Conservation (phyloP, 2,113 vertebrate species). For the Uropsilus gracilis region DNA sequence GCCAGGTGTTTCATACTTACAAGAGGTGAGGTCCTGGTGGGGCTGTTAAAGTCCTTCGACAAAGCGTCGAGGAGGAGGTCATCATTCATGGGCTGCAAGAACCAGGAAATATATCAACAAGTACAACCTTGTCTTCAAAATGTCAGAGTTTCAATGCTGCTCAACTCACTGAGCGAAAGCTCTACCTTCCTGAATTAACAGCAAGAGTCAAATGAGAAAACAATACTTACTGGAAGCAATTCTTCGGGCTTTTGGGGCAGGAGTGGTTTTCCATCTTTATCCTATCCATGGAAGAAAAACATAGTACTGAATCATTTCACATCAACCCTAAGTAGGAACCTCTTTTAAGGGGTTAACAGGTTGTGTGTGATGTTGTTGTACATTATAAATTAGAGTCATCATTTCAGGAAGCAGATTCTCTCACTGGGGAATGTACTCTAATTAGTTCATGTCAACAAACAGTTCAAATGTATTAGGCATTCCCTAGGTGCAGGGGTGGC, state of each 20-base stretch:
- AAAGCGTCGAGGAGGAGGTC: conserved; percentile 83
- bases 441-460: not conserved
- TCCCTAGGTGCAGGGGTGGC: not conserved
- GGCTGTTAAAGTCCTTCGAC: conserved; percentile 82
- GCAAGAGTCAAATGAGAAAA: not conserved
- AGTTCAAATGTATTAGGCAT: not conserved
- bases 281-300: conserved; percentile 67
- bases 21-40: not conserved
- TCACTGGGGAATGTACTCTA: not conserved
- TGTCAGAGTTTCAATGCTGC: not conserved
- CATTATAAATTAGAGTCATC: not conserved
- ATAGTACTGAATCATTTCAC: not conserved
- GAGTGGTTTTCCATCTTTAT: conserved; percentile 85
- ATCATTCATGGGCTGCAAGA: conserved; percentile 83
- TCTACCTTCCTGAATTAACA: not conserved
- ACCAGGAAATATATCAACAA: not conserved
- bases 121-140: not conserved
- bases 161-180: not conserved
- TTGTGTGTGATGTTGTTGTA: not conserved
- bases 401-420: not conserved
- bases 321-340: not conserved
- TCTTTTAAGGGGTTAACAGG: not conserved
- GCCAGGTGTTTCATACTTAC: conserved; percentile 61
- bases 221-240: conserved; percentile 77
- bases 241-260: conserved; percentile 73